A percentile compares a stretch with the other conserved stretches of the same genome.
Conservation (phyloP, 2,888 invertebrate species). For the Hecatera dysodea region DNA sequence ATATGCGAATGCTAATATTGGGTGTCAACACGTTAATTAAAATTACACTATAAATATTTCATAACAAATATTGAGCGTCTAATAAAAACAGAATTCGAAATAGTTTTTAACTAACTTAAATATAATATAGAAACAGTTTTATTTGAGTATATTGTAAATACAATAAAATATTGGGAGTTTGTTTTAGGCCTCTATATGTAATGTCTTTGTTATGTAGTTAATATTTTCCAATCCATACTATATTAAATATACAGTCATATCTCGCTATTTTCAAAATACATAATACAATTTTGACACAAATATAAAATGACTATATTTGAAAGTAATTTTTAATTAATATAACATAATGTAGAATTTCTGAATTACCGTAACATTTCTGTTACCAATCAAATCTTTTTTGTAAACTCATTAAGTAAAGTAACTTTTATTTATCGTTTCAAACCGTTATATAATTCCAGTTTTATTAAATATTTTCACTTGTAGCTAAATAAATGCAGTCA, state of each 20-base stretch:
- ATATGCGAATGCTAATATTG: slow-evolving; percentile 7
- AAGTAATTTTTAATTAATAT: slow-evolving; percentile 29
- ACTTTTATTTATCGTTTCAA: not conserved
- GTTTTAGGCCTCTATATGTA: slow-evolving; percentile 40
- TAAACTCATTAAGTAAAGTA: slow-evolving; percentile 9
- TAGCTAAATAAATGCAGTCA: slow-evolving; percentile 41
- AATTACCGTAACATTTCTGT: slow-evolving; percentile 12
- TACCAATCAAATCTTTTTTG: not conserved
- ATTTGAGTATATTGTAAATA: slow-evolving; percentile 52
- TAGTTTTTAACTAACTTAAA: not conserved
- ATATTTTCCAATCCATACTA: slow-evolving; percentile 49
- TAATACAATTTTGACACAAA: slow-evolving; percentile 44
- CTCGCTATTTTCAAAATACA: slow-evolving; percentile 44
- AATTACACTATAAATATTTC: slow-evolving; percentile 19
- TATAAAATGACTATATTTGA: slow-evolving; percentile 36
- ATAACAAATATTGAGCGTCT: slow-evolving; percentile 18
- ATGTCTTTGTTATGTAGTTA: slow-evolving; percentile 55
- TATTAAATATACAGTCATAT: slow-evolving; percentile 32
- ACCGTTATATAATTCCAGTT: slow-evolving; percentile 2
- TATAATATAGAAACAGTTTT: not conserved
- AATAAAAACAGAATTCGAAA: slow-evolving; percentile 24
- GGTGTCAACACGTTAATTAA: slow-evolving; percentile 4
- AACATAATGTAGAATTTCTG: slow-evolving; percentile 19
- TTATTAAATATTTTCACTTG: slow-evolving; percentile 8
- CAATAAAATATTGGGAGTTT: slow-evolving; percentile 30